Base-by-base conservation (phyloP, 2,797 vertebrate species). In the Lophura swinhoii region DNA sequence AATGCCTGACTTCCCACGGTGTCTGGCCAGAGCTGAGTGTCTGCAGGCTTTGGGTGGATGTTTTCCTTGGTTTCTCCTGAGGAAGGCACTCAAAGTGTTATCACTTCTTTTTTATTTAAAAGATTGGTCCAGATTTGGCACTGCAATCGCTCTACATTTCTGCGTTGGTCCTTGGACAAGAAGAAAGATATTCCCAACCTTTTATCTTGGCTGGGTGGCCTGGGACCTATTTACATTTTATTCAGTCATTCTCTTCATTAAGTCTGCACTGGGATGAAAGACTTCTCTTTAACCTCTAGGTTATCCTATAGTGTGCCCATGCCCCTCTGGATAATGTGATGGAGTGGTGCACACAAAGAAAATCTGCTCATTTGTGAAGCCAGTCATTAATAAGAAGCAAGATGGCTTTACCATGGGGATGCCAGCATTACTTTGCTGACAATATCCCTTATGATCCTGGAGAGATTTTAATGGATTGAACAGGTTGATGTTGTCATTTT, bases 401-500 rank as follows among this genome's bases (percentile, higher is more conserved):
- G 97, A 96, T 91, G 90, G 94, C 84, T 95, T 95, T 91, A 93
- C 96, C 94, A 82, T 49, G 87, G 94, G 97, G 94, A 96, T 92
- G 89, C 94, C 93, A 85, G 83, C 81, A 37, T 60, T 64, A 80
- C 87, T 96, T 94, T 71, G 93, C 90, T 93, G 97, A 96, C 96
- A 97, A 59, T 88, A 95, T 96, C 95, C 91, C 90, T 89, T 91
- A 94, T 8, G 9, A 78, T 96, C 94, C 96, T 92, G 97, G 92
- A 96, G 96, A 97, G 93, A 95, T 92, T 96, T 93, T 96, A 97
- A 94, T 89, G 94, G 95, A 91, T 94, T 63, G 92, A 97, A 87
- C 97, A 97, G 97, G 96, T 96, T 97, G 97, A 97, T 93, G 84
- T 96, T 97, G 97, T 98, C 97, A 97, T 96, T 96, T 98, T 95